These are phyloP conservation scores for Neotragus pygmaeus DNA, from an alignment of 2,113 vertebrate species.

Conservation along the genomic window DNA sequence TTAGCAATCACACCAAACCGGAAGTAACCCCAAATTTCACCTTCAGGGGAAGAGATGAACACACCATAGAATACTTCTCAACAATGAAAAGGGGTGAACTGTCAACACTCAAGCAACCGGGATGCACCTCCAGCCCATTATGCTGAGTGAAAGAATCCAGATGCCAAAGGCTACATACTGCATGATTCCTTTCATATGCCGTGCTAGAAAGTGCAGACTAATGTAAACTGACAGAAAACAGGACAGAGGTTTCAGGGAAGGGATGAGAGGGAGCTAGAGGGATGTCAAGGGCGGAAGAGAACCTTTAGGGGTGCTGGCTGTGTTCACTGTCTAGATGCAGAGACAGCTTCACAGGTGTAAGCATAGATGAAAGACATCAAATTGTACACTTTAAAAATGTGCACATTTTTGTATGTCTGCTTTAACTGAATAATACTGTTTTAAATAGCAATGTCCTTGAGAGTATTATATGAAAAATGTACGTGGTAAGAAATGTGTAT, in stretches of 20 bases:
- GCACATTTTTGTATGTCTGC: neutral
- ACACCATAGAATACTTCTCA: neutral
- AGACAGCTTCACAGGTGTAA: neutral
- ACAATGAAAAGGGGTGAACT: neutral
- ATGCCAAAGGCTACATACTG: neutral
- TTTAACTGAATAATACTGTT: neutral
- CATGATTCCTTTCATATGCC: neutral
- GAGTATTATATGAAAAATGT: neutral
- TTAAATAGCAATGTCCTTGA: neutral
- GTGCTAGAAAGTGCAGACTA: neutral
- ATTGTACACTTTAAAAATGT: neutral
- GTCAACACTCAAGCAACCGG: neutral
- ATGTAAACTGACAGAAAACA: neutral
- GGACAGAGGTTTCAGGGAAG: neutral
- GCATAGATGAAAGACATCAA: neutral
- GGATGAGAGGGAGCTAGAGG: neutral
- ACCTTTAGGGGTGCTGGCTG: neutral
- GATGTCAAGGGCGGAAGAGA: neutral
- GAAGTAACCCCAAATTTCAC: neutral
- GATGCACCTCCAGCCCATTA: neutral
- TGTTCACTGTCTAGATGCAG: neutral
- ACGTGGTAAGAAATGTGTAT: neutral
- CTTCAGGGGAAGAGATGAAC: neutral
- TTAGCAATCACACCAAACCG: neutral
- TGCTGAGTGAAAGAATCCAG: neutral